A percentile compares a stretch with the other conserved stretches of the same genome.
Conservation (phyloP, 2,113 vertebrate genomes). For the Atrichornis clamosus region DNA sequence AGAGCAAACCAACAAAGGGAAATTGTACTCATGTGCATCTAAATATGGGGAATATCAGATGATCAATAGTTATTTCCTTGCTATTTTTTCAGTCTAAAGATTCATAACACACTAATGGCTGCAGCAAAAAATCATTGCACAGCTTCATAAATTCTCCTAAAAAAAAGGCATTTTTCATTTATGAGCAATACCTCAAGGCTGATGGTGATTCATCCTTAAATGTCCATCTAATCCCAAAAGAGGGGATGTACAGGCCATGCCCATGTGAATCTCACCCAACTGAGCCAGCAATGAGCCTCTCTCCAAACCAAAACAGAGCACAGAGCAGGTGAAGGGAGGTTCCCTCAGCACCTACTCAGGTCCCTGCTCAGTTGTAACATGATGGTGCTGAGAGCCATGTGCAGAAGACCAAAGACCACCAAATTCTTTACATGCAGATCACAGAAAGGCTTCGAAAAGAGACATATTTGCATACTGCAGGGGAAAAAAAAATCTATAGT, state of each 20-base stretch:
- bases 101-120: not conserved
- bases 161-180: not conserved
- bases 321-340: not conserved
- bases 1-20: not conserved
- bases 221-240: not conserved
- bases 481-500: not conserved
- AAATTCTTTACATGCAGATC: not conserved
- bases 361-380: not conserved
- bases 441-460: not conserved
- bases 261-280: not conserved
- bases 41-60: not conserved
- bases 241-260: not conserved
- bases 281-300: not conserved
- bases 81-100: conserved; percentile 5
- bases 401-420: not conserved
- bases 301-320: not conserved
- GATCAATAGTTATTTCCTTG: conserved; percentile 2
- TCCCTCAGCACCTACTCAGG: not conserved
- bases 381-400: not conserved
- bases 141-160: not conserved
- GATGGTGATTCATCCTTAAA: not conserved
- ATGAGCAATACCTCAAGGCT: not conserved
- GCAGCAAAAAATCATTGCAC: not conserved
- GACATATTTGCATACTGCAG: not conserved
- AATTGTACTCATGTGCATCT: not conserved